Conservation (phyloP, 2,888 invertebrate genomes). For the Scaptomyza parva region DNA sequence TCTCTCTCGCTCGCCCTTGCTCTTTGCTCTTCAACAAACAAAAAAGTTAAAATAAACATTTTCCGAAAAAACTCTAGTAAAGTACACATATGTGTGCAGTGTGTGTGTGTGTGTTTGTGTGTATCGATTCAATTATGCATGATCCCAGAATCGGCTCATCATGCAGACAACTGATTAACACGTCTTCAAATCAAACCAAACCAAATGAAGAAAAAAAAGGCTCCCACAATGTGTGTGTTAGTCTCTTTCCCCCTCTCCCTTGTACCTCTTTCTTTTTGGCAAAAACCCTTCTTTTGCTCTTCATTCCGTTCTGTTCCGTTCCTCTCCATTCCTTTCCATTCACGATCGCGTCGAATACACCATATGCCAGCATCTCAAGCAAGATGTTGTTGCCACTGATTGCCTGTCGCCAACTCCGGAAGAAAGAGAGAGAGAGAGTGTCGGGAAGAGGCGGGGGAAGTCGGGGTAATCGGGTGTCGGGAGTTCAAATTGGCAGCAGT, state of each 20-base stretch:
- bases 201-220: slow-evolving; percentile 4
- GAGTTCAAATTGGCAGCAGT: slow-evolving; percentile 25
- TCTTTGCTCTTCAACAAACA: neutral
- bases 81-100: slow-evolving; percentile 14
- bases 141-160: slow-evolving; percentile 61
- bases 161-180: slow-evolving; percentile 73
- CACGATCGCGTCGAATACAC: slow-evolving; percentile 48
- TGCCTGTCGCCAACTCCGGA: slow-evolving; percentile 31
- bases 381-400: slow-evolving; percentile 63
- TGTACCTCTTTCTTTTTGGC: slow-evolving; percentile 35
- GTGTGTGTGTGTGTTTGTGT: slow-evolving; percentile 41
- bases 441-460: neutral
- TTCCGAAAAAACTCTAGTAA: slow-evolving; percentile 34
- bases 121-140: slow-evolving; percentile 70
- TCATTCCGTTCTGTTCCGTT: slow-evolving; percentile 27
- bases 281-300: slow-evolving; percentile 39
- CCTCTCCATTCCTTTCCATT: slow-evolving; percentile 6
- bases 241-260: neutral
- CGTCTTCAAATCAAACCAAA: slow-evolving; percentile 26
- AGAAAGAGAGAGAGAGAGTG: neutral
- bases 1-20: slow-evolving; percentile 5
- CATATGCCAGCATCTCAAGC: slow-evolving; percentile 47
- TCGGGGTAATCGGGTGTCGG: too few species aligned
- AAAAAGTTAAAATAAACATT: slow-evolving; percentile 52
- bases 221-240: slow-evolving; percentile 55